A percentile compares a stretch with the other conserved stretches of the same genome.
These are phyloP conservation scores for Micropoecilia bifurca DNA, from an alignment of 2,797 vertebrate genomes.

Conservation along the genomic window DNA sequence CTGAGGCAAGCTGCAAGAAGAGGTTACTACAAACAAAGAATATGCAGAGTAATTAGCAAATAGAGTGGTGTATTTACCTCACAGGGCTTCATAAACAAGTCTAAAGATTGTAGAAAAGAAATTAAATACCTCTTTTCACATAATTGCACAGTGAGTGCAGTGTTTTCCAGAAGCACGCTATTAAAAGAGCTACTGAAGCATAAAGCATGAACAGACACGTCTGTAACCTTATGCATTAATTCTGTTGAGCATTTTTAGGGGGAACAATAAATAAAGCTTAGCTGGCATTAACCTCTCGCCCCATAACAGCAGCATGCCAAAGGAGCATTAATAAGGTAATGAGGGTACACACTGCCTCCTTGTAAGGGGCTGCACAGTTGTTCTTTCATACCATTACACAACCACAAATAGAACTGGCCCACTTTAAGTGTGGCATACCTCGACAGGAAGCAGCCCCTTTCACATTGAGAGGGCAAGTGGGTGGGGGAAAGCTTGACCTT, in stretches of 20 bases:
- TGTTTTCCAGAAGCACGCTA: slow-evolving; percentile 66
- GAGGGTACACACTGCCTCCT: slow-evolving; percentile 84
- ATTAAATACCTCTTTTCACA: slow-evolving; percentile 34
- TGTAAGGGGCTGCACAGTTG: slow-evolving; percentile 85
- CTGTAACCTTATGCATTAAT: slow-evolving; percentile 82
- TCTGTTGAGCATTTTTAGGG: slow-evolving; percentile 81
- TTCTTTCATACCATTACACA: slow-evolving; percentile 85
- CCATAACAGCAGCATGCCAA: slow-evolving; percentile 79
- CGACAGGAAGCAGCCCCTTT: slow-evolving; percentile 80
- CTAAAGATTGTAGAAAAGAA: slow-evolving; percentile 37
- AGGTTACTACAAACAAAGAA: slow-evolving; percentile 24
- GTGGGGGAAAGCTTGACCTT: slow-evolving; percentile 60
- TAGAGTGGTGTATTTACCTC: slow-evolving; percentile 15
- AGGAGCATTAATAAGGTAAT: slow-evolving; percentile 84
- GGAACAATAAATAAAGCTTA: slow-evolving; percentile 87
- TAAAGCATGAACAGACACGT: slow-evolving; percentile 68
- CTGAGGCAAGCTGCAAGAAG: slow-evolving; percentile 4
- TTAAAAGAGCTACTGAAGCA: slow-evolving; percentile 53
- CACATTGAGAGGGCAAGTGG: slow-evolving; percentile 57
- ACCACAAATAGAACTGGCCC: slow-evolving; percentile 81
- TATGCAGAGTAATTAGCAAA: slow-evolving; percentile 6
- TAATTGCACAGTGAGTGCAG: slow-evolving; percentile 51
- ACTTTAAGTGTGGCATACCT: slow-evolving; percentile 76
- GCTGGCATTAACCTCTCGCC: slow-evolving; percentile 83
- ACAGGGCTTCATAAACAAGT: slow-evolving; percentile 30